Base-by-base conservation (phyloP, 2,113 vertebrate species). In the Dromaius novaehollandiae region DNA sequence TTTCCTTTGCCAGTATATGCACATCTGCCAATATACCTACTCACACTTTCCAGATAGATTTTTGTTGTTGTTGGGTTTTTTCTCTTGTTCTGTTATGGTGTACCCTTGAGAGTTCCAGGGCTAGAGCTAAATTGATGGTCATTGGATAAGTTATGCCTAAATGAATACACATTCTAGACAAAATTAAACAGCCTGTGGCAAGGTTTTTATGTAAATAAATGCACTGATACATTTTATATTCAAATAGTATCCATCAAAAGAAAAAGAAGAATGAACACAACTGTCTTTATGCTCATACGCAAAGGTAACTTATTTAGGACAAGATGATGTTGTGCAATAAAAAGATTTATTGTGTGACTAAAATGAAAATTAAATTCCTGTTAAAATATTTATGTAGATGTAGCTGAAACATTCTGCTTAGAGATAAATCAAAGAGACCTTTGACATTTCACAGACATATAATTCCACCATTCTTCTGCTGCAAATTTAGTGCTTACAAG, bases 331-430 rank as follows among this genome's bases (percentile, higher is more conserved):
- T 40, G 32, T 75, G 55, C 38, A 96, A 96, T 94, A 68, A 88
- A 89, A 95, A 94, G 94, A 98, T 97, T 96, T 97, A 97, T 86
- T 78, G 48, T 84, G 36, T 92, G 96, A 97, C 93, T 86, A 94
- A 97, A 97, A 97, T 95, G 82, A 98, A 97, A 98, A 98, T 98
- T 97, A 98, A 98, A 98, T 97, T 96, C 95, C 90, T 95, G 77
- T 97, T 98, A 98, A 98, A 98, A 98, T 98, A 98, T 98, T 98
- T 98, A 98, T 97, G 97, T 93, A 97, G 97, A 97, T 97, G 94
- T 92, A 96, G 93, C 94, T 96, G 95, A 98, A 97, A 95, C 86
- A 92, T 96, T 98, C 95, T 92, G 94, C 94, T 82, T 66, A 78
- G 89, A 96, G 91, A 98, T 98, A 98, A 98, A 98, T 98, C 98